These are phyloP conservation scores for Sebastes cheni DNA, from an alignment of 2,797 vertebrate species.

Conservation along the genomic window DNA sequence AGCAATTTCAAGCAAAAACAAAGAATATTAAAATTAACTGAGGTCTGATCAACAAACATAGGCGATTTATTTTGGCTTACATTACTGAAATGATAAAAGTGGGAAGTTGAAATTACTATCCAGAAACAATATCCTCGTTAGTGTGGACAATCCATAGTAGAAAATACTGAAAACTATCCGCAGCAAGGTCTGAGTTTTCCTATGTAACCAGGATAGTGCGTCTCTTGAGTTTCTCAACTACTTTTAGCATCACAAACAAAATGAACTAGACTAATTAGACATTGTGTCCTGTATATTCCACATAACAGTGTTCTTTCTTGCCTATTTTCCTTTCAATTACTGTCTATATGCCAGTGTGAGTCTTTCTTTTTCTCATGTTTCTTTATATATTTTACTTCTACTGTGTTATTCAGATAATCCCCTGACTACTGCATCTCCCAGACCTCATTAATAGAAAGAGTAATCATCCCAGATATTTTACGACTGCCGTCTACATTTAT, in stretches of 20 bases:
- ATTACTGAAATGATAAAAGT: not conserved
- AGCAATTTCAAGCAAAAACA: constrained; percentile 35
- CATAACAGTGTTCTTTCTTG: not conserved
- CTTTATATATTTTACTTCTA: not conserved
- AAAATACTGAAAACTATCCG: not conserved
- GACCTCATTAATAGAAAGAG: constrained; percentile 22
- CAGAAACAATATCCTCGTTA: not conserved
- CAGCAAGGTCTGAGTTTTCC: not conserved
- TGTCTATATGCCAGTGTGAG: not conserved
- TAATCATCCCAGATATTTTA: constrained; percentile 4
- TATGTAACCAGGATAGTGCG: not conserved
- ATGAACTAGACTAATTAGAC: not conserved
- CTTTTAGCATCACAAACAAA: not conserved
- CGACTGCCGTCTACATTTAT: not conserved
- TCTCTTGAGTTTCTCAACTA: not conserved
- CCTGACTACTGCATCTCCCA: not conserved
- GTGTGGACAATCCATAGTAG: not conserved
- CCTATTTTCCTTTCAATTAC: not conserved
- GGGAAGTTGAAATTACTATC: not conserved
- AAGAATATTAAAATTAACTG: constrained; percentile 3
- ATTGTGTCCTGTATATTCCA: not conserved
- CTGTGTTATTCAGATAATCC: not conserved
- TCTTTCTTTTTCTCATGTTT: constrained; percentile 4
- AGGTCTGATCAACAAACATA: not conserved
- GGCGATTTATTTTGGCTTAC: not conserved